A percentile compares a stretch with the other conserved stretches of the same genome.
These are phyloP conservation scores for Dryocosmus kuriphilus DNA, from an alignment of 2,888 invertebrate genomes.

Conservation along the genomic window DNA sequence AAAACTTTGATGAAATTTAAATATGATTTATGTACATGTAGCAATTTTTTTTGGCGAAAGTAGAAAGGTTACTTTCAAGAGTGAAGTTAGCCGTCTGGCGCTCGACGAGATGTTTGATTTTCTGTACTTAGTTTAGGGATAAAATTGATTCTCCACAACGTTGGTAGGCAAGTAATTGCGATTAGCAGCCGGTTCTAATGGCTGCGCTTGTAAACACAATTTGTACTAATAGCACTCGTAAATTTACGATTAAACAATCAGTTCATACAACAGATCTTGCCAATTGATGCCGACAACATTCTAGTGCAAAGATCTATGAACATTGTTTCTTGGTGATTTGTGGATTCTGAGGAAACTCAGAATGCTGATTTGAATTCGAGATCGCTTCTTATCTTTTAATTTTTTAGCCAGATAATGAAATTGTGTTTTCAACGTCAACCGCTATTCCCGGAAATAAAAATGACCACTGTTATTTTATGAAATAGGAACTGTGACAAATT, in stretches of 20 bases:
- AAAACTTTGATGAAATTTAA: no score
- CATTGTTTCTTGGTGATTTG: neutral
- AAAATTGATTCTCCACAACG: conserved; percentile 7
- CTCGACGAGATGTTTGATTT: conserved; percentile 15
- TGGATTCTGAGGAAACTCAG: neutral
- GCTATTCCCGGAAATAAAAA: no score
- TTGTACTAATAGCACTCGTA: conserved; percentile 17
- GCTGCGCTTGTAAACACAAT: conserved; percentile 2
- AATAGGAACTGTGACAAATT: no score
- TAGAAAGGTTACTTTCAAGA: neutral
- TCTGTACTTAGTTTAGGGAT: conserved; percentile 1
- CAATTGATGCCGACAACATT: no score
- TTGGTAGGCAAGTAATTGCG: neutral
- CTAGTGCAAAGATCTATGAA: neutral
- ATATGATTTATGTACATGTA: no score
- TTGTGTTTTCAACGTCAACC: no score
- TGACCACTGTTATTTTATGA: no score
- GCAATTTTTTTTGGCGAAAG: neutral
- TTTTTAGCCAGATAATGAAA: neutral
- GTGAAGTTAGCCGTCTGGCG: neutral
- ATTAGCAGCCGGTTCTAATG: conserved; percentile 7
- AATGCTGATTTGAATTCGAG: neutral
- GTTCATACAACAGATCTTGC: neutral
- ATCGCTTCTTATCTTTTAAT: neutral
- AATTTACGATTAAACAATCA: neutral